These are phyloP conservation scores for Benthosema pterotum DNA, from an alignment of 2,797 vertebrate genomes.

Conservation along the genomic window DNA sequence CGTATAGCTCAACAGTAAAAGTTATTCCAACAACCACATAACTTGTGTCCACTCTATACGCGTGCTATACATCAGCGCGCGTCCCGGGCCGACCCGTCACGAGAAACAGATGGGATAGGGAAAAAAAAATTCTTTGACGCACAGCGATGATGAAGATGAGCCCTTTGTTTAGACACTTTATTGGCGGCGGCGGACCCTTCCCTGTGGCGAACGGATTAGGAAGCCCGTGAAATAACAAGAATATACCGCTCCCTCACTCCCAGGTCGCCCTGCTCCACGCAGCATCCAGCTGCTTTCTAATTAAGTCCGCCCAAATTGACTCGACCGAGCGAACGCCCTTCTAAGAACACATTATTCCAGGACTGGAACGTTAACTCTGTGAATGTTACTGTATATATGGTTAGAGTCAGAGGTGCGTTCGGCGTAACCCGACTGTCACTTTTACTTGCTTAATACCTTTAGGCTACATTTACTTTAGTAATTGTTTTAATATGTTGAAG, in stretches of 20 bases:
- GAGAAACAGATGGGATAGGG: constrained; percentile 12
- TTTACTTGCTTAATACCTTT: too few relatives aligned
- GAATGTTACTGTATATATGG: too few relatives aligned
- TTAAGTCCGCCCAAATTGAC: constrained; percentile 67
- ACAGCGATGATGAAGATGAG: too few relatives aligned
- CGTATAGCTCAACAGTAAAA: too few relatives aligned
- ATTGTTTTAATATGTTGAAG: too few relatives aligned
- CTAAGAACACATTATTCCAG: constrained; percentile 54
- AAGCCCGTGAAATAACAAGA: constrained; percentile 61
- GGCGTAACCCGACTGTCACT: too few relatives aligned
- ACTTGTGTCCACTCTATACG: too few relatives aligned
- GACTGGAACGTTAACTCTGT: constrained; percentile 31
- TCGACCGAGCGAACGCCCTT: constrained; percentile 40
- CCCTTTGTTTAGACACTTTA: constrained; percentile 4
- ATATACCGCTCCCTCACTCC: constrained; percentile 43
- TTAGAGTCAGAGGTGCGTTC: too few relatives aligned
- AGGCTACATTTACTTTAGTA: too few relatives aligned
- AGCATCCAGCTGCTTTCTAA: constrained; percentile 59
- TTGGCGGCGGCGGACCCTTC: constrained; percentile 30
- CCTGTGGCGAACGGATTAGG: constrained; percentile 54
- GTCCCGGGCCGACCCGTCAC: not conserved
- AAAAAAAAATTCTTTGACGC: constrained; percentile 12
- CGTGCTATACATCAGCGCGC: too few relatives aligned
- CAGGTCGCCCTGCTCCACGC: constrained; percentile 41
- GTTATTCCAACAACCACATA: too few relatives aligned